A percentile compares a stretch with the other conserved stretches of the same genome.
Evolutionary conservation across 2,113 vertebrate genomes (phyloP).

Genomic region (Pelobates fuscus): DNA sequence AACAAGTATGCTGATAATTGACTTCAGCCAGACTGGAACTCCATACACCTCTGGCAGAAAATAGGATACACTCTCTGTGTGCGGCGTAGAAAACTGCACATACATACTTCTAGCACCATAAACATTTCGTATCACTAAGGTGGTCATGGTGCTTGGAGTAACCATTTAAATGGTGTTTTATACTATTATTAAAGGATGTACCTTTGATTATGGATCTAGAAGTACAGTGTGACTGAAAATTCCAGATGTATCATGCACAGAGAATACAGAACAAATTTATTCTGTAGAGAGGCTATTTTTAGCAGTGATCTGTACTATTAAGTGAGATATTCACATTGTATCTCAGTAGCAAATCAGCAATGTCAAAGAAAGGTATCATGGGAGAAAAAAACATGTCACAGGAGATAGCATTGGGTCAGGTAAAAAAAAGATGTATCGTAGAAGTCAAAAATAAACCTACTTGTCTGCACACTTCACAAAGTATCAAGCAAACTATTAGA

Average conservation of each 20-base stretch:
- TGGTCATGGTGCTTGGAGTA: too few relatives aligned
- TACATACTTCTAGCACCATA: too few relatives aligned
- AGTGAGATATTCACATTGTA: constrained; percentile 18
- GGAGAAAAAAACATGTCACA: background rate
- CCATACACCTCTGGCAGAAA: too few relatives aligned
- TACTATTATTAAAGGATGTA: background rate
- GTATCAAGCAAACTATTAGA: background rate
- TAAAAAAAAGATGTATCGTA: constrained; percentile 8
- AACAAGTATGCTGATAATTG: too few relatives aligned
- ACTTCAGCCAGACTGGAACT: too few relatives aligned
- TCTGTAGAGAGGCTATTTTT: constrained; percentile 9
- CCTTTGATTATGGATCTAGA: background rate
- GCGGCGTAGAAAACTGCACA: too few relatives aligned
- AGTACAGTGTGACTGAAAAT: background rate
- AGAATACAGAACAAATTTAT: constrained; percentile 9
- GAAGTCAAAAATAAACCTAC: background rate
- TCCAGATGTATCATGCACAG: background rate
- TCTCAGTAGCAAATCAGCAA: constrained; percentile 7
- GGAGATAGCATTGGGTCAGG: constrained; percentile 4
- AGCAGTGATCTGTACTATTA: background rate
- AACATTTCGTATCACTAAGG: too few relatives aligned
- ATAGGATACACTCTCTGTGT: too few relatives aligned
- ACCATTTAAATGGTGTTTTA: background rate
- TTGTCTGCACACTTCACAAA: background rate
- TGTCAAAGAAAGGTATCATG: constrained; percentile 8